Evolutionary conservation across 2,888 invertebrate genomes (phyloP).

Genomic region (Ormyrus labotus): DNA sequence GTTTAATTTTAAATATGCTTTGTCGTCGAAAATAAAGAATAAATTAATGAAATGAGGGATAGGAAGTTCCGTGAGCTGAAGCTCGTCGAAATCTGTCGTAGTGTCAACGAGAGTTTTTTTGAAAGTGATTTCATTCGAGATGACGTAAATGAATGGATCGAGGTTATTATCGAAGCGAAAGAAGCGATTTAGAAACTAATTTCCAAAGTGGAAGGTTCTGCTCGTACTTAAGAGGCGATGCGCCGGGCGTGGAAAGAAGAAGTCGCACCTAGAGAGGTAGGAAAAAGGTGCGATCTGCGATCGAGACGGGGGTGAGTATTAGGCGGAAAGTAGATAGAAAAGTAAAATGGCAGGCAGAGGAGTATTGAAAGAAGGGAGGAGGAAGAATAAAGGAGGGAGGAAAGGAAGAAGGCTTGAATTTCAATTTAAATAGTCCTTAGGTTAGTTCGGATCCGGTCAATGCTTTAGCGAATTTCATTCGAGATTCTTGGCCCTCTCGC

Average conservation of each 20-base stretch:
- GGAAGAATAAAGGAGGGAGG: conserved; percentile 47
- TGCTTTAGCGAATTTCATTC: conserved; percentile 58
- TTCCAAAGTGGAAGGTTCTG: conserved; percentile 72
- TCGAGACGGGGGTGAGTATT: background rate
- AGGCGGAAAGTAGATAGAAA: conserved; percentile 44
- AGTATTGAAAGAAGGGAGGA: conserved; percentile 42
- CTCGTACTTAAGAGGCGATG: conserved; percentile 64
- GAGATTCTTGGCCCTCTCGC: conserved; percentile 1
- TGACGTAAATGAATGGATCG: too few relatives aligned
- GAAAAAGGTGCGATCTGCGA: background rate
- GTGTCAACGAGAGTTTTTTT: too few relatives aligned
- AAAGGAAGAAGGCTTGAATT: conserved; percentile 65
- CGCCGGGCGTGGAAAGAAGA: conserved; percentile 62
- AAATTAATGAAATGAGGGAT: too few relatives aligned
- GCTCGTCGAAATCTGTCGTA: too few relatives aligned
- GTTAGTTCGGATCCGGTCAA: conserved; percentile 56
- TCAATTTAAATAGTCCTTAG: conserved; percentile 71
- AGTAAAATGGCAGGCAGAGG: conserved; percentile 34
- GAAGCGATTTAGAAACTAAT: conserved; percentile 71
- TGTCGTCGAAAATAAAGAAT: too few relatives aligned
- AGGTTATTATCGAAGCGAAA: too few relatives aligned
- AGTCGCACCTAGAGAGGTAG: conserved; percentile 51
- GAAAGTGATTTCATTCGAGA: too few relatives aligned
- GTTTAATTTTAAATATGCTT: too few relatives aligned
- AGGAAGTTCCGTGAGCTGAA: too few relatives aligned